Base-by-base conservation (phyloP, 2,113 vertebrate species). In the Zonotrichia leucophrys region DNA sequence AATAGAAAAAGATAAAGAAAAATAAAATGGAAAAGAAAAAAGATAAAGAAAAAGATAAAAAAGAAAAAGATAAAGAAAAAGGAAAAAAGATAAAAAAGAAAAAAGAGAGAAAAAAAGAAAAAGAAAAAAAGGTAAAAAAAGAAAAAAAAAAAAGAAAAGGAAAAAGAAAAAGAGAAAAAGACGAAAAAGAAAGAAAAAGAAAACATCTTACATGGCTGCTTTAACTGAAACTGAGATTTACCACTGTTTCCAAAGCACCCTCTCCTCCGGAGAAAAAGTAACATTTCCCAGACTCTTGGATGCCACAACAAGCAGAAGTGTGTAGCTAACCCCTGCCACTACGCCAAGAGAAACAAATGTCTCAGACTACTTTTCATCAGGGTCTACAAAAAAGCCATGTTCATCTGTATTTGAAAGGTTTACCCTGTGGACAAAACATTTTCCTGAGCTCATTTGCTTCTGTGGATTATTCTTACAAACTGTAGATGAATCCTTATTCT, bases 111-210 rank as follows among this genome's bases (percentile, higher is more conserved):
- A 39, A 39, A 39, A 4, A 5, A 12, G 7, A 11, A 6, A 3
- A 4, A 21, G 8, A 15, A 4, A 2, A 6, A 3, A 3, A 23
- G 3, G 1, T 11, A 8, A 18, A 10, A 4, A 2, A 2, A 1
- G 10, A 2, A 5, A 1, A 2, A 1, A 8, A 8, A 4, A 5
- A 1, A 9, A 3, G 19, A 2, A 13, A 2, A 5, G 5, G 19
- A 8, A 20, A 22, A 12, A 16, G 0, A 4, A 27, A 2, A 1
- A 8, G 2, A 3, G 15, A 4, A 4, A 2, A 44, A 19, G 18
- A 44, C 7, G 10, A 4, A 5, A 1, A 9, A 4, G 19, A 2
- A 13, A 2, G 19, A 8, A 20, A 22, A 12, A 16, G 0, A 5
- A 27, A 10, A 7, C 1, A 7, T 13, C 31, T 39, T 50, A 5